Percentiles rank a stretch among this genome's conserved stretches.
Conservation (phyloP, 2,797 vertebrate genomes). For the Microcaecilia unicolor region DNA sequence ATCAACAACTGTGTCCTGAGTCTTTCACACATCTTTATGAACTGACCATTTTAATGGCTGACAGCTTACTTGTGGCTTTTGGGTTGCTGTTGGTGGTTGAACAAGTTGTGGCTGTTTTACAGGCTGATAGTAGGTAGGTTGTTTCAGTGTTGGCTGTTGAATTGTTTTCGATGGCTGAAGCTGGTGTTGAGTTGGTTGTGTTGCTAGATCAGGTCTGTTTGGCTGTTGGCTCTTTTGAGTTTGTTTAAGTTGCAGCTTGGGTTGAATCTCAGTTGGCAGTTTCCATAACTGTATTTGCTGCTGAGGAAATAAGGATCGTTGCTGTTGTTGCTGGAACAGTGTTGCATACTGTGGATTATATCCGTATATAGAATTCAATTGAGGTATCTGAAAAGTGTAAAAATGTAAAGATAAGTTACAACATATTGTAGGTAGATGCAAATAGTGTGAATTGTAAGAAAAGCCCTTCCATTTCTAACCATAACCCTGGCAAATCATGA, state of each 20-base stretch:
- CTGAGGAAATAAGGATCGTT: conserved; percentile 23
- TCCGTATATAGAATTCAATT: conserved; percentile 8
- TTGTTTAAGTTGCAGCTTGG: conserved; percentile 8
- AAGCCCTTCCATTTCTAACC: too few species aligned
- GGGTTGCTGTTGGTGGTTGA: conserved; percentile 2
- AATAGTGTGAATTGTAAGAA: too few species aligned
- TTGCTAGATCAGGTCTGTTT: conserved; percentile 2
- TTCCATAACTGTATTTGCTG: background rate
- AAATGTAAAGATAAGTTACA: too few species aligned
- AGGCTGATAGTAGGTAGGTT: conserved; percentile 1
- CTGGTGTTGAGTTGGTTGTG: background rate
- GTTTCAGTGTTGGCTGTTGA: too few species aligned
- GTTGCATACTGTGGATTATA: conserved; percentile 10
- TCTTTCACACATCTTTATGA: background rate
- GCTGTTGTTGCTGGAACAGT: conserved; percentile 16
- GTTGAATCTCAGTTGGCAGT: background rate
- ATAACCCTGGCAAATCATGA: too few species aligned
- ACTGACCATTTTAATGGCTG: background rate
- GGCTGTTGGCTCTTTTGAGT: conserved; percentile 6
- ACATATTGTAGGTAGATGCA: background rate
- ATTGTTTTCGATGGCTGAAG: too few species aligned
- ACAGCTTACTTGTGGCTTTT: conserved; percentile 14
- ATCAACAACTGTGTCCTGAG: background rate
- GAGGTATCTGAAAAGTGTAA: too few species aligned
- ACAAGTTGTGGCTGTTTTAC: background rate